Evolutionary conservation across 2,888 invertebrate species (phyloP), one percentile per base, ranked within the genome.

Genomic region (Pachydiplax longipennis): DNA sequence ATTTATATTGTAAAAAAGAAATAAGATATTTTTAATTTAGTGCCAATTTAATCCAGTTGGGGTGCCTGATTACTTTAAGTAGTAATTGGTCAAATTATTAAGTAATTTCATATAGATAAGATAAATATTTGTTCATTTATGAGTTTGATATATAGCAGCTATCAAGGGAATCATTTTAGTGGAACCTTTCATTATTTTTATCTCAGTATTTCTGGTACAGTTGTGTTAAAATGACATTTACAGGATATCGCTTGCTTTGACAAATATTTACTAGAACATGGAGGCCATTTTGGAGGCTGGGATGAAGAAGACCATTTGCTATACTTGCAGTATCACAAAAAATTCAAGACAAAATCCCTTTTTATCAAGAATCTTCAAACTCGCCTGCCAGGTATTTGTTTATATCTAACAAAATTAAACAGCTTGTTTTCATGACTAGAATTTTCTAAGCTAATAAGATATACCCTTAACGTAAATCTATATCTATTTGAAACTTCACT

Each of bases 261-360:
- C 15, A 87, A 87, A 37, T 87, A 40, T 61, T 87, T 87, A 37
- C n/a, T n/a, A 8, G 40, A 61, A 8, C 31, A 35, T n/a, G 87
- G 87, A 53, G 87, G 87, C 12, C 87, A 87, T 87, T 87, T 87
- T 87, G 87, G 87, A 35, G 87, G 87, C 3, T 87, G 87, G 87
- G 61, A 87, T 10, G 87, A 87, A 61, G 87, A 87, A 13, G 61
- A 87, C 65, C 87, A 87, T 87, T 65, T 87, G n/a, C 35, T 87
- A 6, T 87, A 61, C n/a, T 10, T 87, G n/a, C 87, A 87, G n/a
- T 37, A 37, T 40, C 87, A 40, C 8, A 35, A 87, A 18, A 87
- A 87, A 87, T 87, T 37, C 35, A 35, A 61, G 37, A 37, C 31
- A 35, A 87, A 87, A 37, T 37, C 65, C 13, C 13, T 40, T 31